These are phyloP conservation scores for Hippopotamyrus pictus DNA, from an alignment of 2,797 vertebrate genomes.

Conservation along the genomic window DNA sequence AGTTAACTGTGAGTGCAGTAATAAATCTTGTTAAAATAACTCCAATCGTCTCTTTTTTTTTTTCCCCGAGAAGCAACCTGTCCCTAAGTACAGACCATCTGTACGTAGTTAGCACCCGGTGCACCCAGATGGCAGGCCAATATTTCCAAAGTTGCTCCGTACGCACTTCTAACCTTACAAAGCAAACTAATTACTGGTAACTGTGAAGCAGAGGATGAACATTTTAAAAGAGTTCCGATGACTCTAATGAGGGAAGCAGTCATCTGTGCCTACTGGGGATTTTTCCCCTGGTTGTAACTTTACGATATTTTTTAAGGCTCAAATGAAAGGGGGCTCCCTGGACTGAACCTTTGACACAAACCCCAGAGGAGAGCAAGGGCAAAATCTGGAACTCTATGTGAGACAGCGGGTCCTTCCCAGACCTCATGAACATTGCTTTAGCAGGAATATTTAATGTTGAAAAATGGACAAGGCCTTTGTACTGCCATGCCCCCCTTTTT, in stretches of 20 bases:
- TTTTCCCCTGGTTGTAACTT: slow-evolving; percentile 52
- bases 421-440: not conserved
- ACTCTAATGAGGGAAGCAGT: slow-evolving; percentile 73
- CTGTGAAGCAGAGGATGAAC: slow-evolving; percentile 74
- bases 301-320: slow-evolving; percentile 61
- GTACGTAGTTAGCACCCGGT: slow-evolving; percentile 85
- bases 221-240: slow-evolving; percentile 77
- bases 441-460: slow-evolving; percentile 3
- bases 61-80: slow-evolving; percentile 82
- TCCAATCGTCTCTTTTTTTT: slow-evolving; percentile 69
- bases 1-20: slow-evolving; percentile 81
- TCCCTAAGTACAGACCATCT: slow-evolving; percentile 88
- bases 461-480: not conserved
- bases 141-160: slow-evolving; percentile 88
- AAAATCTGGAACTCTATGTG: not conserved
- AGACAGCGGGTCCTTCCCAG: not conserved
- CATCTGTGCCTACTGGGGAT: slow-evolving; percentile 37
- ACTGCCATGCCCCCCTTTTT: not conserved
- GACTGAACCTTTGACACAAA: slow-evolving; percentile 37
- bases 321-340: slow-evolving; percentile 62
- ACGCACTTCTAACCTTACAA: slow-evolving; percentile 88
- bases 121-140: slow-evolving; percentile 92
- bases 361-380: not conserved
- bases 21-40: slow-evolving; percentile 98
- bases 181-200: slow-evolving; percentile 89